These are phyloP conservation scores for Cephalopholis sonnerati DNA, from an alignment of 2,113 vertebrate species.

Conservation along the genomic window DNA sequence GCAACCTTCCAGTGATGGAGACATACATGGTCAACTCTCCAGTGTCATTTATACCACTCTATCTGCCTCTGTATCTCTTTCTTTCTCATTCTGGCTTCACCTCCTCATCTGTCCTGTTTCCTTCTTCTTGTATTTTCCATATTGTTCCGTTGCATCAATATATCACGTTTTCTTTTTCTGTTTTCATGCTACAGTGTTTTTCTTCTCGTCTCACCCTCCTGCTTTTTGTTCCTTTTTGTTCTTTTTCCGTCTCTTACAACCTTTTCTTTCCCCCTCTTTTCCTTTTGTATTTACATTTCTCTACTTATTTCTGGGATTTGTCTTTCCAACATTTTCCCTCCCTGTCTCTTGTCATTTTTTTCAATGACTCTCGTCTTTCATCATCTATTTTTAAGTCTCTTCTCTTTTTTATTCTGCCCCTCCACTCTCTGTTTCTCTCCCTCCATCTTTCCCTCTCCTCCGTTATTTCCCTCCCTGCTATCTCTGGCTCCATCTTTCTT, in stretches of 20 bases:
- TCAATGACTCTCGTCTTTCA: background rate
- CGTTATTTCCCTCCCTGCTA: background rate
- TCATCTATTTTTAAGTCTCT: background rate
- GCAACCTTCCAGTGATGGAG: slow-evolving; percentile 20
- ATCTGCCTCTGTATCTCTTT: background rate
- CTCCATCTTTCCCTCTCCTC: background rate
- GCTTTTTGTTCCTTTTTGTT: background rate
- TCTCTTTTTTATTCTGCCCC: background rate
- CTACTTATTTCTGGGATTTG: background rate
- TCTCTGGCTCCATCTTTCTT: background rate
- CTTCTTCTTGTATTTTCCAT: background rate
- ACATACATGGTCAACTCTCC: slow-evolving; percentile 5
- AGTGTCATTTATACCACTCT: background rate
- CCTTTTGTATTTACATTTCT: background rate
- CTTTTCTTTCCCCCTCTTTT: background rate
- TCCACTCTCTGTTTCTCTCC: background rate
- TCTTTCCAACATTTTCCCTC: background rate
- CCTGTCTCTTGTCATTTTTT: background rate
- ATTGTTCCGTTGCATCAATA: background rate
- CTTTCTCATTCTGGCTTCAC: background rate
- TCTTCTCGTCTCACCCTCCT: rapidly evolving
- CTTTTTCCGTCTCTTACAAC: background rate
- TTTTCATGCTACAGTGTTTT: background rate
- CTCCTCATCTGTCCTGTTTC: background rate
- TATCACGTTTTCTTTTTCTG: background rate